phyloP scores from a whole-genome alignment of 2,113 vertebrate species.

The Junco hyemalis region DNA sequence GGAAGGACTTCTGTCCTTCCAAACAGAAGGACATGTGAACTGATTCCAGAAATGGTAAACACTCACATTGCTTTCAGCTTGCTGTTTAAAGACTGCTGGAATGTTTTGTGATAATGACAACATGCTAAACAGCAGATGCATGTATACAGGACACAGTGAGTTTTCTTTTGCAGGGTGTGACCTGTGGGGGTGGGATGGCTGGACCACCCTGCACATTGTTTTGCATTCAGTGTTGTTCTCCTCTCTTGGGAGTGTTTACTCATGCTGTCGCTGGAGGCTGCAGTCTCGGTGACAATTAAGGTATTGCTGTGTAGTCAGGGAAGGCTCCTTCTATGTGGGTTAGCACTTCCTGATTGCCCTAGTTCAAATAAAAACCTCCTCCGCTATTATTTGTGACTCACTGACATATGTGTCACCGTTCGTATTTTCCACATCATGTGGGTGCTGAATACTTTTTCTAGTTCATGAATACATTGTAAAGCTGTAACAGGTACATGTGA shows the following conservation, averaged over 20 bases:
- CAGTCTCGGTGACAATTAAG: accelerated
- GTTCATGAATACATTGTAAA: background rate
- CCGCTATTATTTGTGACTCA: slow-evolving; percentile 8
- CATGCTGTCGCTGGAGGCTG: background rate
- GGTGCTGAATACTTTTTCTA: background rate
- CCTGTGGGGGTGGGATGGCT: background rate
- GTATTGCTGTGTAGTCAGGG: background rate
- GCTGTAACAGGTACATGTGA: background rate
- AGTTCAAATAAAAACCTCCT: background rate
- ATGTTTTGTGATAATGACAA: background rate
- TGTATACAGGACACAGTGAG: background rate
- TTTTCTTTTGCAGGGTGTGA: background rate
- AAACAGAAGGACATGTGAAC: background rate
- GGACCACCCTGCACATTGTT: background rate
- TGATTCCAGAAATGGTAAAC: background rate
- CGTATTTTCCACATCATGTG: background rate
- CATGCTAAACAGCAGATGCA: background rate
- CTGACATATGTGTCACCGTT: background rate
- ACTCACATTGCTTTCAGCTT: background rate
- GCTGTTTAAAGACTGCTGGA: background rate
- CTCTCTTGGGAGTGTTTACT: background rate
- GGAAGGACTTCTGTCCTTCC: background rate
- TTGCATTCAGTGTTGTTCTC: background rate
- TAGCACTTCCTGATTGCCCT: background rate
- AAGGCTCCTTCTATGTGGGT: background rate